Evolutionary conservation across 2,797 vertebrate genomes (phyloP), one percentile per base, ranked within the genome.

Genomic region (Champsocephalus esox): DNA sequence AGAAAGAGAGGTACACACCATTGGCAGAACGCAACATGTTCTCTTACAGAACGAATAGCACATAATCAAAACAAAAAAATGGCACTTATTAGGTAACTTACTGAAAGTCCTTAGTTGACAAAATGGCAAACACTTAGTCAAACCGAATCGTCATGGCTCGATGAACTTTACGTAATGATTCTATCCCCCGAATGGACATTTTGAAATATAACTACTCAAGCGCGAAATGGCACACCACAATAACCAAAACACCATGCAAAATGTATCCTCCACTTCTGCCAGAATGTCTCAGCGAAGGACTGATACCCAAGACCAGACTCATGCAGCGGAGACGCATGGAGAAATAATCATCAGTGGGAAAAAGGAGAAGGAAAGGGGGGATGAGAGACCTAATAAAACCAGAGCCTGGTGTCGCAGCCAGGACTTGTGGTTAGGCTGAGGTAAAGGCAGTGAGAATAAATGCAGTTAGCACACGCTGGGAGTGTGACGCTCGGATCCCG

Each of bases 181-280:
- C 24, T 50, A 55, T 61, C 16, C 64, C 59, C 21, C 16, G 49
- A 73, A 51, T 50, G 71, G 49, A 67, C 50, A 60, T 69, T 79
- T 72, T 79, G 66, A 86, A 78, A 57, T 68, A 72, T 59, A 71
- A 75, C 69, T 16, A 45, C 54, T 72, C 55, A 19, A 59, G 75
- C 43, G 59, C 63, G 75, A 68, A 77, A 85, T 76, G 82, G 77
- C 81, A 85, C 28, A 48, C 87, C 86, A 74, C 86, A 67, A 79
- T 72, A 91, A 91, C 92, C 90, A 90, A 89, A 90, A 87, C 84
- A 87, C 80, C 77, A 75, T 50, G 88, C 86, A 64, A 38, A 38
- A 38, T 38, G 34, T 9, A 38, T 6, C 79, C 77, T 77, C 54
- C 70, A 34, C 58, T 65, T 12, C 28, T 16, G 17, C 79, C 87